Evolutionary conservation across 2,113 vertebrate species (phyloP).

Genomic region (Felis chaus): DNA sequence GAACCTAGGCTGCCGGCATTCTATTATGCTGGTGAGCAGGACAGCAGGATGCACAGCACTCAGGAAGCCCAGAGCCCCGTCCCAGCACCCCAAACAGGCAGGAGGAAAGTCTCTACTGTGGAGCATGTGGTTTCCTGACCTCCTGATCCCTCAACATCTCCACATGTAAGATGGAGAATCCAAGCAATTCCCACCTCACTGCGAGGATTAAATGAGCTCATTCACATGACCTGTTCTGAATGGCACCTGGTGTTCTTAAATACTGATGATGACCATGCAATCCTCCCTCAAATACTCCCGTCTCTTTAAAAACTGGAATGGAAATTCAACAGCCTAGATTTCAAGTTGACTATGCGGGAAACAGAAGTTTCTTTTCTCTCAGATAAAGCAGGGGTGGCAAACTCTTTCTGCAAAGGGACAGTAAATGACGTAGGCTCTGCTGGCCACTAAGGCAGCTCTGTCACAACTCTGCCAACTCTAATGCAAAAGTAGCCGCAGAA

Average conservation of each 20-base stretch:
- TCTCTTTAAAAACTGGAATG: background rate
- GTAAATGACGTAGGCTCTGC: background rate
- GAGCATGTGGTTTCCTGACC: background rate
- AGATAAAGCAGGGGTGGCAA: background rate
- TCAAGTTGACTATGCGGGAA: background rate
- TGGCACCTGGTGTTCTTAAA: background rate
- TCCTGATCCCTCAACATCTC: background rate
- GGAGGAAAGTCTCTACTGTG: background rate
- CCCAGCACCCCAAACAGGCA: background rate
- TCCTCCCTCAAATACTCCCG: background rate
- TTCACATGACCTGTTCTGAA: background rate
- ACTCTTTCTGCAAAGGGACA: background rate
- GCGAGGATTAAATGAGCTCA: background rate
- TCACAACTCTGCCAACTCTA: background rate
- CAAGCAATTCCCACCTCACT: background rate
- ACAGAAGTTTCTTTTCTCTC: background rate
- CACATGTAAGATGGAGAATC: background rate
- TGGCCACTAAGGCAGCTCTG: background rate
- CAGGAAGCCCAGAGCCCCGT: background rate
- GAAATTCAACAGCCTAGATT: background rate
- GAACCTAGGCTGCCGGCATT: background rate
- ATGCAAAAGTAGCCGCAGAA: background rate
- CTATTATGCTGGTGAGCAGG: rapidly evolving
- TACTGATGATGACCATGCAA: background rate
- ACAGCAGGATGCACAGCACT: rapidly evolving